phyloP scores from a whole-genome alignment of 2,113 vertebrate genomes.

The Cryptoleucopteryx plumbea region DNA sequence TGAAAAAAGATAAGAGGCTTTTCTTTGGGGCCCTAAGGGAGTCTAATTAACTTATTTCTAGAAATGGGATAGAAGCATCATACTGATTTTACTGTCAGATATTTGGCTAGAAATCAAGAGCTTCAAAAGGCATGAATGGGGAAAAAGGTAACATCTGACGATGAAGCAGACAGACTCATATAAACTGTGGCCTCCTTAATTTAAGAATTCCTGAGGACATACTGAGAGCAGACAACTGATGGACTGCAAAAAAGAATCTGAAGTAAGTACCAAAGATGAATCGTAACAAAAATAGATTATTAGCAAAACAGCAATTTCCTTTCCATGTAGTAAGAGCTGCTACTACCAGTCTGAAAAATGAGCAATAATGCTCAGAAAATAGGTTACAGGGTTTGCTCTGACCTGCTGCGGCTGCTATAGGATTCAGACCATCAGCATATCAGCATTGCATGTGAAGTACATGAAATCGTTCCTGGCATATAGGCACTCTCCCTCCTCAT shows the following conservation, averaged over 20 bases:
- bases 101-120: conserved; percentile 58
- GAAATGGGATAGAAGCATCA: neutral
- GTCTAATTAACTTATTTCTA: conserved; percentile 41
- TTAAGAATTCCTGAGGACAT: conserved; percentile 25
- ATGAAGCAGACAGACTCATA: neutral
- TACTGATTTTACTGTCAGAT: conserved; percentile 34
- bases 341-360: neutral
- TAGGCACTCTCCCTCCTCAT: neutral
- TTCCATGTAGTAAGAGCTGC: neutral
- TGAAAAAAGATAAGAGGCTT: conserved; percentile 35
- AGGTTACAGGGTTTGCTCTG: neutral
- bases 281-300: neutral
- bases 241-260: neutral
- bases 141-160: neutral
- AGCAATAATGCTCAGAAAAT: conserved; percentile 13
- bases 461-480: neutral
- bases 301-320: conserved; percentile 12
- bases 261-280: neutral
- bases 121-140: conserved; percentile 20
- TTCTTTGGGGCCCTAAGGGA: conserved; percentile 25
- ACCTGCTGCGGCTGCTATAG: neutral
- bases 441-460: neutral
- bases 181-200: neutral
- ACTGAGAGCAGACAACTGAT: neutral
- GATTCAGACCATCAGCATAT: neutral